phyloP scores from a whole-genome alignment of 2,113 vertebrate species.

The Perca schrenkii region DNA sequence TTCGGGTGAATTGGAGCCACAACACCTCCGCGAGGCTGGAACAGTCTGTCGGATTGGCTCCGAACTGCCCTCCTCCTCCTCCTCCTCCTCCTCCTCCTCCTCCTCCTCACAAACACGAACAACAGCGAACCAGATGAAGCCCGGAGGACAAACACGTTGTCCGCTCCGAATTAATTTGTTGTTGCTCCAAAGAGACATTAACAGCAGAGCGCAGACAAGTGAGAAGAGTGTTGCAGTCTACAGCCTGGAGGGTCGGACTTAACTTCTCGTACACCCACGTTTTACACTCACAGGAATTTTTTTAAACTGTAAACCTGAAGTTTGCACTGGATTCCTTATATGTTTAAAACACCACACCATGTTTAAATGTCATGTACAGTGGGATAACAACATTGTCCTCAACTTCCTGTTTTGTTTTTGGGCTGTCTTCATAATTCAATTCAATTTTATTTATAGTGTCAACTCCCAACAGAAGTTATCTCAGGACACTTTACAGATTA shows the following conservation, averaged over 20 bases:
- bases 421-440: neutral
- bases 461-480: too few species aligned
- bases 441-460: too few species aligned
- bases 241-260: constrained; percentile 51
- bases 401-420: neutral
- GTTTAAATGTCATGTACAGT: neutral
- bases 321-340: neutral
- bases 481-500: too few species aligned
- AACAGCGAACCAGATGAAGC: constrained; percentile 52
- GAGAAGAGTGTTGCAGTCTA: constrained; percentile 33
- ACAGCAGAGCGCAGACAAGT: constrained; percentile 56
- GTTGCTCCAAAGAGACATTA: constrained; percentile 72
- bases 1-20: constrained; percentile 14
- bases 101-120: constrained; percentile 25
- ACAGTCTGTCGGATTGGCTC: constrained; percentile 9
- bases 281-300: neutral
- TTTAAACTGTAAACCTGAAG: neutral
- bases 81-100: constrained; percentile 47
- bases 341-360: neutral
- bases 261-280: constrained; percentile 58
- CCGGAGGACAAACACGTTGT: constrained; percentile 68
- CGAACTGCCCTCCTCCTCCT: constrained; percentile 40
- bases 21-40: constrained; percentile 11
- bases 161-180: constrained; percentile 70
- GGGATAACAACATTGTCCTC: neutral